Percentiles rank a stretch among this genome's conserved stretches.
Evolutionary conservation across 2,797 vertebrate genomes (phyloP).

Genomic region (Trachops cirrhosus): DNA sequence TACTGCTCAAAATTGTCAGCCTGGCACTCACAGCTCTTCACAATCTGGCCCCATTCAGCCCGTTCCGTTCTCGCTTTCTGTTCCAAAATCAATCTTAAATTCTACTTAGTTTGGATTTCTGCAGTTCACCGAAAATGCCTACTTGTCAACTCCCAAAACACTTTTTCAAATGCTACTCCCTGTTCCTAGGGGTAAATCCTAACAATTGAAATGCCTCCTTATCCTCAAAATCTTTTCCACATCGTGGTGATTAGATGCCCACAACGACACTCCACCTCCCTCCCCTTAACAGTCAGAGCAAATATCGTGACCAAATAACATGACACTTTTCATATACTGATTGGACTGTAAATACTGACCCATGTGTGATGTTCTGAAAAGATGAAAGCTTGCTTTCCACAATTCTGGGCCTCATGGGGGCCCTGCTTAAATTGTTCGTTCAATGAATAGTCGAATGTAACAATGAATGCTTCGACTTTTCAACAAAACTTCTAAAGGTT

Average conservation of each 20-base stretch:
- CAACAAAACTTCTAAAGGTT: background rate
- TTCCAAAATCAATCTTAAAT: slow-evolving; percentile 18
- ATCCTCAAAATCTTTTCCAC: background rate
- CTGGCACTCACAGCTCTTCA: background rate
- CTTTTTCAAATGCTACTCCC: background rate
- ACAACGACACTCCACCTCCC: background rate
- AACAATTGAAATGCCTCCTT: background rate
- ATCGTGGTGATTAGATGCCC: background rate
- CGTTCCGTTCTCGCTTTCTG: background rate
- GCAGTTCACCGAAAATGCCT: background rate
- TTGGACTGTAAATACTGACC: background rate
- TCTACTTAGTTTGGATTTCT: background rate
- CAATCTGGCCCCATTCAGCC: background rate
- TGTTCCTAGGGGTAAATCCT: background rate
- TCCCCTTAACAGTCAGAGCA: background rate
- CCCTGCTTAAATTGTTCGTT: background rate
- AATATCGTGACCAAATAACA: too few relatives aligned
- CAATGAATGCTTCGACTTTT: background rate
- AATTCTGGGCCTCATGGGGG: background rate
- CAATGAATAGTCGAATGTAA: background rate
- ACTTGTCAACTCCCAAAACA: background rate
- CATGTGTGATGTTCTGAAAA: background rate
- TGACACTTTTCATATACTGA: background rate
- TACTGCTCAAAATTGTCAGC: background rate
- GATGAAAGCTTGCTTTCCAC: background rate